A percentile compares a stretch with the other conserved stretches of the same genome.
Evolutionary conservation across 2,797 vertebrate species (phyloP).

Genomic region (Pelochelys cantorii): DNA sequence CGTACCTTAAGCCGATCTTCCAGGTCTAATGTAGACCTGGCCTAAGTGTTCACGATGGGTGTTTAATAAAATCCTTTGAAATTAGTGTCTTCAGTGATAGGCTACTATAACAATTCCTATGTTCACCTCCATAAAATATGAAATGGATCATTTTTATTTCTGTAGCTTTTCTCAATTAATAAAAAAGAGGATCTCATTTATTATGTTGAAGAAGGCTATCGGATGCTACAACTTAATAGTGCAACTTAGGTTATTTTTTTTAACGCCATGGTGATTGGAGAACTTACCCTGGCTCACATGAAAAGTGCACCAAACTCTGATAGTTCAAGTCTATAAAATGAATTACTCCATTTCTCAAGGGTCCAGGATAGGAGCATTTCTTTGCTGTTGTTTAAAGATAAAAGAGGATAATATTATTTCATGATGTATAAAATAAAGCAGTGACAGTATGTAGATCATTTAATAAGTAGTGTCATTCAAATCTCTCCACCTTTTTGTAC

Average conservation of each 20-base stretch:
- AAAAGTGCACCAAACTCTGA: slow-evolving; percentile 82
- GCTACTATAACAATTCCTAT: background rate
- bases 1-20: too few species aligned
- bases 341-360: slow-evolving; percentile 81
- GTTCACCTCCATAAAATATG: background rate
- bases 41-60: background rate
- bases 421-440: background rate
- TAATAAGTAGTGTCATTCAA: background rate
- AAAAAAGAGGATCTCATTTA: background rate
- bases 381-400: slow-evolving; percentile 80
- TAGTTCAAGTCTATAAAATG: slow-evolving; percentile 79
- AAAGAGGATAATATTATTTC: background rate
- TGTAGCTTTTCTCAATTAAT: background rate
- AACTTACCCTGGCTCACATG: slow-evolving; percentile 89
- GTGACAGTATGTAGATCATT: background rate
- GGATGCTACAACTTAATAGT: background rate
- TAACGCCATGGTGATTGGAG: background rate
- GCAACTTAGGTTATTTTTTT: background rate
- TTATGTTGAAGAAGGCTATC: background rate
- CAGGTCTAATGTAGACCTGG: too few species aligned
- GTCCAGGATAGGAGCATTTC: slow-evolving; percentile 82
- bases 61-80: background rate
- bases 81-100: background rate
- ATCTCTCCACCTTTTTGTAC: accelerated
- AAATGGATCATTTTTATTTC: background rate